Conservation (phyloP, 2,113 vertebrate genomes). For the Brachyhypopomus occidentalis region DNA sequence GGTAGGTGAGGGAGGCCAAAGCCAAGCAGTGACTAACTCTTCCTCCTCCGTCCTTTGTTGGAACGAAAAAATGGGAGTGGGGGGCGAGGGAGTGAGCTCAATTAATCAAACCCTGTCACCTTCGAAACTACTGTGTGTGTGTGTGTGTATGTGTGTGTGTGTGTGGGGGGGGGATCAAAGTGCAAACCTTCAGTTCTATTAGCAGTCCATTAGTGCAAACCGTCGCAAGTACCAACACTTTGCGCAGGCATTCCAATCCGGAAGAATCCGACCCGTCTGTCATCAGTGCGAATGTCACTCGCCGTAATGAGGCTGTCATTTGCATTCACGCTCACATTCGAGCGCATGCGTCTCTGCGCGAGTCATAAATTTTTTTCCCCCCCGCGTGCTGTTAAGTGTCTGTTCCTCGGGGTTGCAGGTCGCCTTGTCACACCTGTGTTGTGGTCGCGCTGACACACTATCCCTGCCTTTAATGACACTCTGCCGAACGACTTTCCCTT, state of each 20-base stretch:
- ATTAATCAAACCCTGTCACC: conserved; percentile 77
- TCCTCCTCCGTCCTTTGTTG: conserved; percentile 38
- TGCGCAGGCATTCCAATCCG: conserved; percentile 63
- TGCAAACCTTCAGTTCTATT: conserved; percentile 74
- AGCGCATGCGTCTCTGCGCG: background rate
- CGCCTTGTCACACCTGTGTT: conserved; percentile 18
- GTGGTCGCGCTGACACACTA: conserved; percentile 6
- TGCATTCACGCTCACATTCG: conserved; percentile 8
- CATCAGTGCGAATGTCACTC: conserved; percentile 38
- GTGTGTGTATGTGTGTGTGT: too few relatives aligned
- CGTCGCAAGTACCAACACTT: conserved; percentile 69
- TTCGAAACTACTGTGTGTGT: conserved; percentile 57
- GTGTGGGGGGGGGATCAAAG: conserved; percentile 64
- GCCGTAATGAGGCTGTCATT: conserved; percentile 53
- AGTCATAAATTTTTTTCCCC: background rate
- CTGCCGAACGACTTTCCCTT: background rate
- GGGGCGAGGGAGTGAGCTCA: conserved; percentile 63
- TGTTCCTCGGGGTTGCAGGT: background rate
- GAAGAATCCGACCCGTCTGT: conserved; percentile 65
- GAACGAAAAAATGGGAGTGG: conserved; percentile 54
- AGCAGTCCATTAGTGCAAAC: conserved; percentile 80
- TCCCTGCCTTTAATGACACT: conserved; percentile 15
- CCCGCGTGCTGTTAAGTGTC: background rate
- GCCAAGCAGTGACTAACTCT: conserved; percentile 43
- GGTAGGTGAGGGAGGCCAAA: conserved; percentile 31